These are phyloP conservation scores for Congeria kusceri DNA, from an alignment of 2,888 invertebrate species.

Conservation along the genomic window DNA sequence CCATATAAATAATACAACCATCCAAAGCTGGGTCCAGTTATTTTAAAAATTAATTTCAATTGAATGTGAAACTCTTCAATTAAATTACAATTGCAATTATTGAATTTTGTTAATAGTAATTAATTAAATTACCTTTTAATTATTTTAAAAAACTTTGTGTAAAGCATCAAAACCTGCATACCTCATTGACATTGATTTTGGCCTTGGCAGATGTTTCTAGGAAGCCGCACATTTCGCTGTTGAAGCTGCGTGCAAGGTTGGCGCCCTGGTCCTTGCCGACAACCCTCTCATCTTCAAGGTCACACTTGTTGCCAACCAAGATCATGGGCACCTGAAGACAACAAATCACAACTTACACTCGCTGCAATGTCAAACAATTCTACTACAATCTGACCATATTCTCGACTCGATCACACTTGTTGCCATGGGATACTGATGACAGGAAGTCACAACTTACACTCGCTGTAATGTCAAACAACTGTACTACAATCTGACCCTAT, in stretches of 20 bases:
- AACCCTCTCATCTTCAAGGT: constrained; percentile 99
- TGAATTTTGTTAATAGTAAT: too few relatives aligned
- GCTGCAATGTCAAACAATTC: too few relatives aligned
- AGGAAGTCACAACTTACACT: too few relatives aligned
- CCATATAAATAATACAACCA: too few relatives aligned
- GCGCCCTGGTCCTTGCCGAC: constrained; percentile 99
- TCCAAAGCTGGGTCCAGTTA: too few relatives aligned
- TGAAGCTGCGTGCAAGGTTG: constrained; percentile 97
- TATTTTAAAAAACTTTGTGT: not conserved
- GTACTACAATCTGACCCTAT: too few relatives aligned
- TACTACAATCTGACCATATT: too few relatives aligned
- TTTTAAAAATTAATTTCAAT: too few relatives aligned
- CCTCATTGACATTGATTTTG: constrained; percentile 99
- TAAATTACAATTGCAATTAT: too few relatives aligned
- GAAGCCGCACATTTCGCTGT: constrained; percentile 94
- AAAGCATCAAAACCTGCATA: constrained; percentile 81
- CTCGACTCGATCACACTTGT: not conserved
- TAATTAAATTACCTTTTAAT: too few relatives aligned
- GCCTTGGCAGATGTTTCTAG: constrained; percentile 99
- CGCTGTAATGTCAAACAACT: too few relatives aligned
- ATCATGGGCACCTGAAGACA: constrained; percentile 94
- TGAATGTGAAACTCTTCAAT: too few relatives aligned
- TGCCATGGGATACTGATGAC: not conserved
- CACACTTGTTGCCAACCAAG: constrained; percentile 99
- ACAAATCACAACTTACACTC: not conserved